Base-by-base conservation (phyloP, 2,797 vertebrate species). In the Staurois parvus region DNA sequence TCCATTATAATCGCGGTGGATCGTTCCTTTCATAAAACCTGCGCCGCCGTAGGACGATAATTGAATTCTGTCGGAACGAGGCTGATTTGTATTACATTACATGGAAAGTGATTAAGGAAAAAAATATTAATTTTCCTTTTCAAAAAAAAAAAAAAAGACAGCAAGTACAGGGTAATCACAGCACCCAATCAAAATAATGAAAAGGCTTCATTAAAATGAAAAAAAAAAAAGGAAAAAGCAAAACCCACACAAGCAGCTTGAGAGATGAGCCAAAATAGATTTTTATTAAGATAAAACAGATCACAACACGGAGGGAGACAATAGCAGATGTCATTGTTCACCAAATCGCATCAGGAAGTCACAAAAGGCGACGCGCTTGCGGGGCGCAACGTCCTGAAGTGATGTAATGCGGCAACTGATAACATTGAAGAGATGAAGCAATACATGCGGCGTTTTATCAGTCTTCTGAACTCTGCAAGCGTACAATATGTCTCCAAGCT, bases 211-310 rank as follows among this genome's bases (percentile, higher is more conserved):
- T 89, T 91, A 91, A 91, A 93, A 77, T 48, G 1, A 19, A 29
- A 15, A 86, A 90, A 30, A 45, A 52, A 66, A 29, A 70, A 67
- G 91, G 90, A 85, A 37, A 90, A 24, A 48, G 30, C 19, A 12
- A 66, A 11, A 21, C 62, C 77, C 19, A 89, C 88, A 89, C 90
- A 87, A 88, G 84, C 92, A 91, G 56, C 91, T 77, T 79, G 91
- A 93, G 93, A 87, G 90, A 91, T 93, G 90, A 91, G 90, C 89
- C 86, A 89, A 89, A 89, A 89, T 91, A 92, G 92, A 94, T 90
- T 91, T n/a, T 90, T 90, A 93, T 95, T 94, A 94, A 94, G 93
- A 94, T 94, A 93, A 93, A 94, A 89, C 88, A 91, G 91, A 93
- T 93, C 91, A 91, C 91, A 91, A 88, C 79, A 84, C 79, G 28